Percentiles rank a stretch among this genome's conserved stretches.
Evolutionary conservation across 2,113 vertebrate species (phyloP).

Genomic region (Eolophus roseicapilla): DNA sequence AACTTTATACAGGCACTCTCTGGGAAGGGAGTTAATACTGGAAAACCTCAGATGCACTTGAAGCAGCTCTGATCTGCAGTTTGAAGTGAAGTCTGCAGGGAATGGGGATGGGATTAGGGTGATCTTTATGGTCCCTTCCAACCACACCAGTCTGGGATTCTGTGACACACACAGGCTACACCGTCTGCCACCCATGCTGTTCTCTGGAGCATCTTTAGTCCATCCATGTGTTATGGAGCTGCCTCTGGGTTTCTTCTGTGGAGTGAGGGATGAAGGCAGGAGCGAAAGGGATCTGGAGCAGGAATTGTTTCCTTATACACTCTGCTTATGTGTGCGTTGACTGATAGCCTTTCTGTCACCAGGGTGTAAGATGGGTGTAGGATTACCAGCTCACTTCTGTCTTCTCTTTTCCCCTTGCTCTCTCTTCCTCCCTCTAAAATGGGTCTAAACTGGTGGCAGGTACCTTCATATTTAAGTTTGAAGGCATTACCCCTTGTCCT

Average conservation of each 20-base stretch:
- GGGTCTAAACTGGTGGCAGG: neutral
- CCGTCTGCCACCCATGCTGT: fast-evolving
- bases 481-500: neutral
- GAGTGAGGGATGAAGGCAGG: neutral
- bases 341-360: neutral
- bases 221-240: neutral
- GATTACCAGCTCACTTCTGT: neutral
- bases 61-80: neutral
- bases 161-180: neutral
- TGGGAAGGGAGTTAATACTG: neutral
- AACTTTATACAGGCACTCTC: neutral
- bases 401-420: neutral
- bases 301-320: neutral
- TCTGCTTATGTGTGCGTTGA: neutral
- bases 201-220: neutral
- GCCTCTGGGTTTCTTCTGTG: neutral
- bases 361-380: neutral
- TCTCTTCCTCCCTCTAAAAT: neutral
- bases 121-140: neutral
- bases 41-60: neutral
- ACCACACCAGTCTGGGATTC: neutral
- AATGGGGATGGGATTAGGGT: neutral
- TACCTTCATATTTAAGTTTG: neutral
- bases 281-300: neutral
- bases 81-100: neutral